phyloP scores from a whole-genome alignment of 2,797 vertebrate genomes.

The Anguilla pacifica region DNA sequence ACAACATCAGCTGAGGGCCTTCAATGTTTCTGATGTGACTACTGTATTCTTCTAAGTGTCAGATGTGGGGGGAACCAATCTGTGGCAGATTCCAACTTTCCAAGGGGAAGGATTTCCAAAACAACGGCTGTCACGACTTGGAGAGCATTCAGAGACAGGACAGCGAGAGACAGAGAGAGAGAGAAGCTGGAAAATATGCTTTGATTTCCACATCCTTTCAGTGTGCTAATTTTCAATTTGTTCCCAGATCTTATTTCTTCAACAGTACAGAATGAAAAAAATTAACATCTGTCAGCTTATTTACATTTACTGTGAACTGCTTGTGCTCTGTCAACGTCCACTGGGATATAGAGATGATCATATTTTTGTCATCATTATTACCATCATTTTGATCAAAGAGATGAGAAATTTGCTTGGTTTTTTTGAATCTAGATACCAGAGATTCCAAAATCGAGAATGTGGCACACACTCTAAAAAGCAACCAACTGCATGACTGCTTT shows the following conservation, averaged over 20 bases:
- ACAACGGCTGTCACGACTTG: constrained; percentile 31
- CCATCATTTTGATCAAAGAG: constrained; percentile 35
- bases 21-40: constrained; percentile 11
- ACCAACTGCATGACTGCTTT: background rate
- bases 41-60: constrained; percentile 22
- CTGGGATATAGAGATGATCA: constrained; percentile 52
- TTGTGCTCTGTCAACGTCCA: constrained; percentile 53
- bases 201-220: constrained; percentile 29
- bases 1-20: background rate
- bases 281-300: constrained; percentile 57
- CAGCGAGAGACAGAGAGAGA: background rate
- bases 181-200: constrained; percentile 20
- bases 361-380: constrained; percentile 50
- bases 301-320: constrained; percentile 34
- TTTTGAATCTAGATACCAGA: constrained; percentile 35
- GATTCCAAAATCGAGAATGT: constrained; percentile 42
- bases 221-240: constrained; percentile 43
- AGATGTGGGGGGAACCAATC: background rate
- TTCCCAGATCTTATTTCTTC: constrained; percentile 51
- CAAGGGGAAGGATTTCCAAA: constrained; percentile 34
- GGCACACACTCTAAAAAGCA: constrained; percentile 14
- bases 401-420: constrained; percentile 27
- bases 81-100: constrained; percentile 28
- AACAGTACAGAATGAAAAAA: constrained; percentile 48
- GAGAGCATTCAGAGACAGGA: constrained; percentile 24